Evolutionary conservation across 2,888 invertebrate genomes (phyloP).

Genomic region (Melipona bicolor): DNA sequence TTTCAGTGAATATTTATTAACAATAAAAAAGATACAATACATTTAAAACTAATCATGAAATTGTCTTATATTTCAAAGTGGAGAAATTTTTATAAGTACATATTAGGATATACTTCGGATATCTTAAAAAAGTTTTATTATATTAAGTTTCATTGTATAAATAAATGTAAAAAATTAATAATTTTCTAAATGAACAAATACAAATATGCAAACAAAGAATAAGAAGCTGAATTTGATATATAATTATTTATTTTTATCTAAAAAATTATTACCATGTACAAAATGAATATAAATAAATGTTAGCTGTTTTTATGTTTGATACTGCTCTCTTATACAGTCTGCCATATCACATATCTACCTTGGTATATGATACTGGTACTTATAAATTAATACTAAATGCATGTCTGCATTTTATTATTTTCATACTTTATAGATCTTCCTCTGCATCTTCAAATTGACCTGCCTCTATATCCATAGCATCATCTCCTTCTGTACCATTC

Average conservation of each 20-base stretch:
- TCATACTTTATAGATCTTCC: slow-evolving; percentile 81
- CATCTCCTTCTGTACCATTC: slow-evolving; percentile 83
- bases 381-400: slow-evolving; percentile 80
- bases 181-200: slow-evolving; percentile 32
- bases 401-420: slow-evolving; percentile 66
- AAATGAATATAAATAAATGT: slow-evolving; percentile 83
- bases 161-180: slow-evolving; percentile 23
- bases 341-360: slow-evolving; percentile 73
- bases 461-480: slow-evolving; percentile 84
- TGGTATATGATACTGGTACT: slow-evolving; percentile 74
- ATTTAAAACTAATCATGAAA: slow-evolving; percentile 15
- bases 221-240: slow-evolving; percentile 57
- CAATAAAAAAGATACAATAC: slow-evolving; percentile 31
- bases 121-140: slow-evolving; percentile 5
- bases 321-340: slow-evolving; percentile 68
- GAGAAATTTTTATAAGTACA: slow-evolving; percentile 6
- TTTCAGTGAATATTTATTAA: slow-evolving; percentile 25
- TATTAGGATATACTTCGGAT: slow-evolving; percentile 1
- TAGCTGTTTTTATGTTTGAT: slow-evolving; percentile 76
- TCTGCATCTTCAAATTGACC: slow-evolving; percentile 87
- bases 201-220: slow-evolving; percentile 39
- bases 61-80: slow-evolving; percentile 13
- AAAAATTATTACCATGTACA: slow-evolving; percentile 81
- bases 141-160: slow-evolving; percentile 14
- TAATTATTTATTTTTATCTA: slow-evolving; percentile 78